Evolutionary conservation across 92 coral and sea anemone species (phyloP), one percentile per base, ranked within the genome.

Genomic region (Porites lobata): DNA sequence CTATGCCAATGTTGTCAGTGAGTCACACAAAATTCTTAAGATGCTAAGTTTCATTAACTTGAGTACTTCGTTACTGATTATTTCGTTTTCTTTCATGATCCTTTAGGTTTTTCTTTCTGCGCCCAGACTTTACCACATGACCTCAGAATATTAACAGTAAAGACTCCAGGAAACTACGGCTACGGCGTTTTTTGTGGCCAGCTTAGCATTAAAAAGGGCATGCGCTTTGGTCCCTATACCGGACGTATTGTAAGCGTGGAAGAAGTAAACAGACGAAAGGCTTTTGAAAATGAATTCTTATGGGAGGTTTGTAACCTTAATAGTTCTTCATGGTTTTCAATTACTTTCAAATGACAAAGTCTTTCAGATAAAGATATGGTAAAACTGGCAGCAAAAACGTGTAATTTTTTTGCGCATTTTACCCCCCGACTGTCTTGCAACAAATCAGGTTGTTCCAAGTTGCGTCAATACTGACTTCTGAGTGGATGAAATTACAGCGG

Each of bases 211-310:
- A 95, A 88, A 72, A 87, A 92, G 51, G 98, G 98, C 26, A 83
- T 88, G 77, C 90, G 94, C 78, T 96, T 96, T 81, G 99, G 99
- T 52, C 99, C 99, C 2, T 96, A 91, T 72, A 93, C 91, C 56
- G 99, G 99, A 21, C 66, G 69, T 58, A 86, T 77, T 32, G 71
- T 95, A 8, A 50, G 74, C 11, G 81, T 90, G 47, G 89, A 75
- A 1, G 92, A 88, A 62, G 67, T 87, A 22, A 75, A 84, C 47
- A 38, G 47, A 56, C 32, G 10, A n/a, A 72, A 59, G 52, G 66
- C 51, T 12, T 76, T 78, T 21, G 93, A 95, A 65, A 91, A 85
- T 10, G 91, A 86, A 18, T 88, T 64, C 58, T 64, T 88, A 24
- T 96, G 98, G 99, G 99, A 96, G 95, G 99, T 96, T 76, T 62